These are phyloP conservation scores for Heterotilapia buettikoferi DNA, from an alignment of 2,113 vertebrate species.

Conservation along the genomic window DNA sequence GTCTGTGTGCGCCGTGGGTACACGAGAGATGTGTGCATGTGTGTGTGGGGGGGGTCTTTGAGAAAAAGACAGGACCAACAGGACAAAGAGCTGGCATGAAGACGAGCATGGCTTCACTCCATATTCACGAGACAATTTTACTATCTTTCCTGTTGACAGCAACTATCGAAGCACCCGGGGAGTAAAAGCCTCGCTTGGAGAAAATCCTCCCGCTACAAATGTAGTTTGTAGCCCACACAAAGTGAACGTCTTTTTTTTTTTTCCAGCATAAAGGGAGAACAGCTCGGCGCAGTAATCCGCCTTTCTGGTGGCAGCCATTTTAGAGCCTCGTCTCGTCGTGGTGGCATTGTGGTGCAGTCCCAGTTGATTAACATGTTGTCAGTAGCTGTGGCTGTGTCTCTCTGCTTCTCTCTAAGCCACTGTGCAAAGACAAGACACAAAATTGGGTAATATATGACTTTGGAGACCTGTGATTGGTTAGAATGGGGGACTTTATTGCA, in stretches of 20 bases:
- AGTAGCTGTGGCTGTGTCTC: constrained; percentile 42
- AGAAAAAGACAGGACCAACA: not conserved
- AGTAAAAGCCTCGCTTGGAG: not conserved
- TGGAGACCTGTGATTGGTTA: constrained; percentile 40
- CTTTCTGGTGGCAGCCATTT: constrained; percentile 36
- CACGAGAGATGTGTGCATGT: not conserved
- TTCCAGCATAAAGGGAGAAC: not conserved
- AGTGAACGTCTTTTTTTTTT: not conserved
- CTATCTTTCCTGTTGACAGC: constrained; percentile 39
- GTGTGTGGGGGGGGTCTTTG: not conserved
- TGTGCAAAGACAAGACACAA: constrained; percentile 55
- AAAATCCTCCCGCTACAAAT: not conserved
- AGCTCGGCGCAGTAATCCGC: not conserved
- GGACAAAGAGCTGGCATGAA: not conserved
- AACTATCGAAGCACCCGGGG: not conserved
- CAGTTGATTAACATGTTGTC: constrained; percentile 43
- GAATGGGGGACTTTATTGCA: constrained; percentile 38
- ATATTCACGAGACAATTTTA: constrained; percentile 27
- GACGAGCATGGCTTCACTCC: not conserved
- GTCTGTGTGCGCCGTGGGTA: not conserved
- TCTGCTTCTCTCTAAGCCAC: constrained; percentile 18
- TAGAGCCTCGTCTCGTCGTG: constrained; percentile 9
- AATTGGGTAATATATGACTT: constrained; percentile 53
- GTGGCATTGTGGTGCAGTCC: constrained; percentile 42
- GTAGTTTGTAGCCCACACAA: not conserved